Conservation (phyloP, 2,113 vertebrate species). For the Formicarius rufipectus region DNA sequence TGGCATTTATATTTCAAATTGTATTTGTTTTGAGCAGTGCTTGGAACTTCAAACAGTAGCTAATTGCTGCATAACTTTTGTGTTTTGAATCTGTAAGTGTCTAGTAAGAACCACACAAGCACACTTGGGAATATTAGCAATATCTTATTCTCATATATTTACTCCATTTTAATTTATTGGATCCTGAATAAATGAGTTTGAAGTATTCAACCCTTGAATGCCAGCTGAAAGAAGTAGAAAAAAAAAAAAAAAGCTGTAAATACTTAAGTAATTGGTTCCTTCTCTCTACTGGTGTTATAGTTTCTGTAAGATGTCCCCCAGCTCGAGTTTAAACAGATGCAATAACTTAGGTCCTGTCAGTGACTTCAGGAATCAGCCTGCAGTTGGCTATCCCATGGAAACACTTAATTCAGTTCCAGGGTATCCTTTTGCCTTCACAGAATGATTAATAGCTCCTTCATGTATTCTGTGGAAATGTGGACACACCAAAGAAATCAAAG, state of each 20-base stretch:
- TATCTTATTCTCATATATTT: background rate
- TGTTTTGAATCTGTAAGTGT: background rate
- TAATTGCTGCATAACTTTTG: background rate
- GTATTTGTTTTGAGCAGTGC: background rate
- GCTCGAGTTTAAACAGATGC: background rate
- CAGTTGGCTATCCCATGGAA: background rate
- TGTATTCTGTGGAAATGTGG: background rate
- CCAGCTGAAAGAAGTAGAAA: background rate
- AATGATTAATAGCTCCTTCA: background rate
- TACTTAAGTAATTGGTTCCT: background rate
- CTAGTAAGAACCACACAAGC: background rate
- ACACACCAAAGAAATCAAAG: background rate
- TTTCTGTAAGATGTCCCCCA: background rate
- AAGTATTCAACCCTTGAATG: background rate
- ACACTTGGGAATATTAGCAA: background rate
- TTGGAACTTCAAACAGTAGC: background rate
- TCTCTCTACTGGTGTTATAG: background rate
- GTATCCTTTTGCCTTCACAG: background rate
- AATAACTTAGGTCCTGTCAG: background rate
- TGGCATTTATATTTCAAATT: background rate
- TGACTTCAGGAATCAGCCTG: background rate
- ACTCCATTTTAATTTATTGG: background rate
- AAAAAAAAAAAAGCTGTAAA: background rate
- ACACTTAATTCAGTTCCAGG: background rate
- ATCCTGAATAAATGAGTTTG: background rate